phyloP scores from a whole-genome alignment of 2,113 vertebrate species.

The Vimba vimba region DNA sequence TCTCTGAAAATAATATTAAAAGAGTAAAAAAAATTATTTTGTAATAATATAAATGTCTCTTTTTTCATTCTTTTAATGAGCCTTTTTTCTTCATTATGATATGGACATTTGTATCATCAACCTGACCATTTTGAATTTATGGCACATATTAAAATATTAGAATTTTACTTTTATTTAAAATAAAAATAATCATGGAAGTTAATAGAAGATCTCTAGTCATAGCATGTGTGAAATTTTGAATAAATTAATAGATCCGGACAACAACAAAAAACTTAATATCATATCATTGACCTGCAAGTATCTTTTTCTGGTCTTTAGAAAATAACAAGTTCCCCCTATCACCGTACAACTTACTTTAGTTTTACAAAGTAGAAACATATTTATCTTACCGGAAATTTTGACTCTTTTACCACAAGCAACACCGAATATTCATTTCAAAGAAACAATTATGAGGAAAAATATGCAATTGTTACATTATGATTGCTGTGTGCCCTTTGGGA shows the following conservation, averaged over 20 bases:
- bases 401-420: not conserved
- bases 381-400: not conserved
- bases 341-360: not conserved
- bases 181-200: too few species aligned
- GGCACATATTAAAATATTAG: too few species aligned
- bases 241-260: not conserved
- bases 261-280: not conserved
- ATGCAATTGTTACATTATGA: not conserved
- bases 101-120: too few species aligned
- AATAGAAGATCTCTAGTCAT: too few species aligned
- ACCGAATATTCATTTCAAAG: not conserved
- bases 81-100: too few species aligned
- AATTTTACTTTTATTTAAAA: too few species aligned
- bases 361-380: not conserved
- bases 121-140: too few species aligned
- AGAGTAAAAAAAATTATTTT: too few species aligned
- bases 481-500: constrained; percentile 15
- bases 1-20: too few species aligned
- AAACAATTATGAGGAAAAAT: constrained; percentile 14
- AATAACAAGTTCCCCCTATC: not conserved
- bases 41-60: too few species aligned
- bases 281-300: not conserved
- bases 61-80: too few species aligned
- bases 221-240: not conserved
- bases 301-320: not conserved